Evolutionary conservation across 2,797 vertebrate species (phyloP).

Genomic region (Acanthurus leucopareius): DNA sequence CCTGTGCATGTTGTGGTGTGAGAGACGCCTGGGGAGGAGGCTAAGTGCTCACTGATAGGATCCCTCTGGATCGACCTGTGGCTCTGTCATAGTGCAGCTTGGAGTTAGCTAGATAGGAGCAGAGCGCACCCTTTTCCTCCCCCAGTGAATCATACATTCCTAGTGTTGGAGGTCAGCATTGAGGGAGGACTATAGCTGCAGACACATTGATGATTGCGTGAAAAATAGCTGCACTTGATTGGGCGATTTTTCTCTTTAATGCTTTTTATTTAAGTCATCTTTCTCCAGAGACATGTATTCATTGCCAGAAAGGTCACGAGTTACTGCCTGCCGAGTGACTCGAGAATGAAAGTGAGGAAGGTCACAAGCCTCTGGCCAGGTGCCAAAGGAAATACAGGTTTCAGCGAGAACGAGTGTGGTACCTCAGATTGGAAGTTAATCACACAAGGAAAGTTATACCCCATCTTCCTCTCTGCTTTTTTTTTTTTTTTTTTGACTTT

Average conservation of each 20-base stretch:
- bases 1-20: conserved; percentile 35
- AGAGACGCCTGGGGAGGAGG: conserved; percentile 33
- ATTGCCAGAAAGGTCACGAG: conserved; percentile 60
- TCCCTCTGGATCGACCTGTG: conserved; percentile 39
- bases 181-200: conserved; percentile 36
- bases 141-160: conserved; percentile 72
- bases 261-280: conserved; percentile 52
- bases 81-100: conserved; percentile 46
- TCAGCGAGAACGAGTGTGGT: conserved; percentile 37
- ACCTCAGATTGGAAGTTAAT: conserved; percentile 62
- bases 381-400: conserved; percentile 66
- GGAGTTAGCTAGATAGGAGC: conserved; percentile 47
- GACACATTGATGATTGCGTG: conserved; percentile 56
- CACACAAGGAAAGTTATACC: conserved; percentile 38
- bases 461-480: conserved; percentile 13
- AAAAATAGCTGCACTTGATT: conserved; percentile 51
- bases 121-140: conserved; percentile 40
- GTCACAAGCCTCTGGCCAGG: conserved; percentile 66
- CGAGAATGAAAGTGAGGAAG: conserved; percentile 56
- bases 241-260: conserved; percentile 55
- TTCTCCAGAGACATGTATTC: conserved; percentile 56
- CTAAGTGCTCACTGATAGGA: conserved; percentile 26
- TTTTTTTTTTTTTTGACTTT: background rate
- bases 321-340: conserved; percentile 43
- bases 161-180: conserved; percentile 56